Evolutionary conservation across 1,140 invertebrate genomes (phyloP).

Genomic region (Tribolium castaneum): DNA sequence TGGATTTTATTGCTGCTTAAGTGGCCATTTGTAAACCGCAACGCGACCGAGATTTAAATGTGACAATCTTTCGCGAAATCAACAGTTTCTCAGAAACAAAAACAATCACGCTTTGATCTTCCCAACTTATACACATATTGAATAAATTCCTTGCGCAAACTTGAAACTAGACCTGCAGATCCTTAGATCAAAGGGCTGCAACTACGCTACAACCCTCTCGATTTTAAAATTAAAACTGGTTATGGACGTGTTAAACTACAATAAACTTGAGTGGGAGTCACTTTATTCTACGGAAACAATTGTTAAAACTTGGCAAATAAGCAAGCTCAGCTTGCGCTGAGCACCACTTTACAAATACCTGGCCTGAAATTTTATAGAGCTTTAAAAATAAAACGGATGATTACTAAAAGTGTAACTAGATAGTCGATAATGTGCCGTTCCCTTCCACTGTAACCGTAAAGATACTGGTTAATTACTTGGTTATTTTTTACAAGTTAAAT

Average conservation of each 20-base stretch:
- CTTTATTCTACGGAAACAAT: not conserved
- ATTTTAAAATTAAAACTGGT: too few relatives aligned
- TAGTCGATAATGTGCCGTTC: not conserved
- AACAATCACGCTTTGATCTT: not conserved
- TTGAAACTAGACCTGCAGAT: not conserved
- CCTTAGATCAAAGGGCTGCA: not conserved
- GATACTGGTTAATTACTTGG: not conserved
- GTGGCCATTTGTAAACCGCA: slow-evolving; percentile 11
- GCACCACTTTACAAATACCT: not conserved
- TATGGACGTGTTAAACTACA: not conserved
- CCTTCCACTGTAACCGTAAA: not conserved
- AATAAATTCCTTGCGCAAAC: not conserved
- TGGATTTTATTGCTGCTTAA: not conserved
- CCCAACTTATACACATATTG: not conserved
- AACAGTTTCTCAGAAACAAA: too few relatives aligned
- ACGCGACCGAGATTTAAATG: not conserved
- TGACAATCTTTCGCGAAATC: not conserved
- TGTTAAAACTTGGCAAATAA: not conserved
- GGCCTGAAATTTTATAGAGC: not conserved
- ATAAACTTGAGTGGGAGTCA: not conserved
- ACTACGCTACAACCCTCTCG: not conserved
- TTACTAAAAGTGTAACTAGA: not conserved
- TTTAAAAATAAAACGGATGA: not conserved
- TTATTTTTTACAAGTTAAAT: not conserved
- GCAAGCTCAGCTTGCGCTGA: not conserved